Base-by-base conservation (phyloP, 37 sponge, comb jelly and placozoan genomes). In the Agelas oroides region DNA sequence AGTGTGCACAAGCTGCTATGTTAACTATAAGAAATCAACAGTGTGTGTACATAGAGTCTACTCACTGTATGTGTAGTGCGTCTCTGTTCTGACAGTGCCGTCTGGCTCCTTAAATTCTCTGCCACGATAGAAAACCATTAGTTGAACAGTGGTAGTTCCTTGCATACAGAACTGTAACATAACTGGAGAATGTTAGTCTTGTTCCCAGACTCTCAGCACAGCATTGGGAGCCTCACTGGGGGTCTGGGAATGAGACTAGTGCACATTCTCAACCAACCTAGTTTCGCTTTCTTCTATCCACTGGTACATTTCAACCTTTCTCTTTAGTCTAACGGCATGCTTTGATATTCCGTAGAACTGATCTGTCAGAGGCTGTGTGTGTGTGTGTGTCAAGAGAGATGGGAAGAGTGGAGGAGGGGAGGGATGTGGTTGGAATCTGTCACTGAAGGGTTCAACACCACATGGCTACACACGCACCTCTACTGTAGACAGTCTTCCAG, bases 251-350 rank as follows among this genome's bases (percentile, higher is more conserved):
- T 56, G 58, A 18, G 18, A 15, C 15, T 56, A 56, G n/a, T n/a
- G n/a, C n/a, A n/a, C n/a, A n/a, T n/a, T n/a, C n/a, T n/a, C 27
- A 70, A 33, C 28, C 30, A 59, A 70, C 73, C 80, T 67, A 21
- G 73, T 82, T 25, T 67, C 37, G 0, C 39, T 78, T 36, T 82
- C 57, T 56, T 92, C 92, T 17, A 79, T 71, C 92, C 92, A 92
- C 84, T 92, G 92, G 67, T 83, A 87, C 92, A 92, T 92, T 24
- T 83, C 88, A 30, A 92, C 92, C 1, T 28, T 68, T 17, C 92
- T 52, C 39, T 32, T 52, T 27, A 92, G 66, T 59, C 46, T 67
- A 14, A 54, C 79, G 0, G 88, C 84, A 33, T 17, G 27, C 73
- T 68, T 73, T 18, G 64, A 40, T 0, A 90, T 70, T 5, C 70